Base-by-base conservation (phyloP, 2,113 vertebrate species). In the Setophaga coronata region DNA sequence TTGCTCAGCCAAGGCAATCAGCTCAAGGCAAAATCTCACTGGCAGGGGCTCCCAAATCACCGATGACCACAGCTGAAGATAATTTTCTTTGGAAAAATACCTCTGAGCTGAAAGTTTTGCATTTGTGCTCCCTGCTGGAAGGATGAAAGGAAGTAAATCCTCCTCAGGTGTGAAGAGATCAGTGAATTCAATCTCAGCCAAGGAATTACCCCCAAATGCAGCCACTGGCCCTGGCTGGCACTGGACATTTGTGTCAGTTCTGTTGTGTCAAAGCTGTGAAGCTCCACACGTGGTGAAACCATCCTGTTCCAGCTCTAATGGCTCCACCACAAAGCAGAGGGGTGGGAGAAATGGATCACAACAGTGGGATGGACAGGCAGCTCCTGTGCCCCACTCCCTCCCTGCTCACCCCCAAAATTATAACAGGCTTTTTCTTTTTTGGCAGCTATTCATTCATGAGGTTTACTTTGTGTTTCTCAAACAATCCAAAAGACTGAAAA, bases 21-120 rank as follows among this genome's bases (percentile, higher is more conserved):
- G 91, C 89, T 87, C 84, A 56, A 90, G 82, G 81, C 87, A 56
- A 45, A 61, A 74, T 57, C 73, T 84, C 84, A 47, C 42, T 87
- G 56, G 51, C 69, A 67, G 73, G 26, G 56, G 42, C 91, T 83
- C 65, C 95, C 87, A 86, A 83, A 70, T 53, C 81, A 81, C 80
- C 2, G 0, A 43, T 38, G 60, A 71, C 73, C 87, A 62, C 47
- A 81, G 85, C 65, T 79, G 61, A 93, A 64, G 74, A 43, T 29
- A 56, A 84, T 40, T 87, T 71, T 65, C 54, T 62, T 83, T 65
- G 51, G 60, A 83, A 81, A 81, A 87, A 81, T 29, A 77, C 56
- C 42, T 74, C 77, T 36, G 25, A 82, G 31, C 61, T 43, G 19
- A 8, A 93, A 89, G 88, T 85, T 94, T 56, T 71, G 43, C 56